Evolutionary conservation across 2,113 vertebrate species (phyloP).

Genomic region (Oriolus oriolus): DNA sequence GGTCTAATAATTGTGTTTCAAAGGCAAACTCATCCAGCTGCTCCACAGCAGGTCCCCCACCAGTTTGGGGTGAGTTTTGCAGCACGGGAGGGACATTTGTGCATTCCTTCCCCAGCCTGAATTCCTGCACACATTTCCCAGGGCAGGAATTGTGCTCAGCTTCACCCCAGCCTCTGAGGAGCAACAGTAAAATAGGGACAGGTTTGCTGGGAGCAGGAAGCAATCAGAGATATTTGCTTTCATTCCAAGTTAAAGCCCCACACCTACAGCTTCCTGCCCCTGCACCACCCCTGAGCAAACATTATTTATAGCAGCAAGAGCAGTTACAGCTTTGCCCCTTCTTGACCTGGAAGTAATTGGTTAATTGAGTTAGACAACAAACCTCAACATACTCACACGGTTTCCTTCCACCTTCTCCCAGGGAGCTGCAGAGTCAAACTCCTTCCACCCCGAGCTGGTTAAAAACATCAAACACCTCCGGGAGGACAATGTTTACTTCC

Average conservation of each 20-base stretch:
- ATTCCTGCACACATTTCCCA: background rate
- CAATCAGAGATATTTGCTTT: background rate
- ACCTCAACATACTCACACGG: background rate
- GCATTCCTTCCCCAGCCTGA: background rate
- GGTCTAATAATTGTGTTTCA: background rate
- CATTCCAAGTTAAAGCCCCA: background rate
- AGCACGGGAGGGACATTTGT: background rate
- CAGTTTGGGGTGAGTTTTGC: background rate
- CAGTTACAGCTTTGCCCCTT: constrained; percentile 48
- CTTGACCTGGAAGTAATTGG: constrained; percentile 61
- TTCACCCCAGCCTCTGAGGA: background rate
- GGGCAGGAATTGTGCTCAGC: background rate
- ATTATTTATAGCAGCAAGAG: background rate
- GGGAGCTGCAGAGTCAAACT: background rate
- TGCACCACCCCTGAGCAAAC: background rate
- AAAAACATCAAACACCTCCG: background rate
- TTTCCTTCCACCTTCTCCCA: constrained; percentile 21
- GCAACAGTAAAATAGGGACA: background rate
- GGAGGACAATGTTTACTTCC: background rate
- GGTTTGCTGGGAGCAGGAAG: background rate
- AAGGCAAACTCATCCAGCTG: background rate
- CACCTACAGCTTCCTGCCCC: background rate
- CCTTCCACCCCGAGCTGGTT: background rate
- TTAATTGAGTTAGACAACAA: constrained; percentile 43
- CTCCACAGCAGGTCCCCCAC: background rate